Conservation (phyloP, 2,888 invertebrate genomes). For the Trichogramma dendrolimi region DNA sequence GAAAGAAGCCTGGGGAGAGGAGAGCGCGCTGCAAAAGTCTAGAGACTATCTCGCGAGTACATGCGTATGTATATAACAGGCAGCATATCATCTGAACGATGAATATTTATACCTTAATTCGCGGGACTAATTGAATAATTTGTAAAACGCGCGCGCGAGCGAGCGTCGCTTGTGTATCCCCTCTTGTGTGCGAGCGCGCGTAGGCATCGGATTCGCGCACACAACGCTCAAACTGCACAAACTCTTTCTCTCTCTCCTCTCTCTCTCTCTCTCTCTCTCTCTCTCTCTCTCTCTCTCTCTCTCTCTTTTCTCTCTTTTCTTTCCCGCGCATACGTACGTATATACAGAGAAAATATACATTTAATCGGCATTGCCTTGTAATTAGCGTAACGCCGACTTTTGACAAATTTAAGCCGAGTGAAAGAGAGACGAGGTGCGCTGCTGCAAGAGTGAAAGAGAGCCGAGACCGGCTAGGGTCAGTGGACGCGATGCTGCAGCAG, state of each 20-base stretch:
- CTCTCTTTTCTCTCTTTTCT: constrained; percentile 41
- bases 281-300: background rate
- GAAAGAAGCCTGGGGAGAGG: constrained; percentile 11
- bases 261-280: constrained; percentile 11
- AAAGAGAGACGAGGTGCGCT: background rate
- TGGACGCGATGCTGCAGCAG: constrained; percentile 19
- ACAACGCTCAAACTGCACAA: background rate
- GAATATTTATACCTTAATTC: constrained; percentile 54
- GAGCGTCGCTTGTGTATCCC: constrained; percentile 27
- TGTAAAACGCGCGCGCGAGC: constrained; percentile 47
- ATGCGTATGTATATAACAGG: constrained; percentile 5
- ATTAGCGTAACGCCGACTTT: constrained; percentile 20
- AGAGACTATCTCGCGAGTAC: background rate
- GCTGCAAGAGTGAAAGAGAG: background rate
- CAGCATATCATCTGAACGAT: constrained; percentile 44
- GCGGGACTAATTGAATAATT: constrained; percentile 54
- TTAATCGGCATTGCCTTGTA: constrained; percentile 20
- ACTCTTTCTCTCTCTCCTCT: constrained; percentile 8
- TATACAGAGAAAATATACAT: too few species aligned
- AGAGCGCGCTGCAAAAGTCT: constrained; percentile 10
- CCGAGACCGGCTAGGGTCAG: constrained; percentile 3
- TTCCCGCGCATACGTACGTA: constrained; percentile 23
- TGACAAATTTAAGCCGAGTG: constrained; percentile 14
- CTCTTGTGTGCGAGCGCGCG: background rate
- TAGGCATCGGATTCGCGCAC: background rate